phyloP scores from a whole-genome alignment of 2,797 vertebrate species.

The Knipowitschia caucasica region DNA sequence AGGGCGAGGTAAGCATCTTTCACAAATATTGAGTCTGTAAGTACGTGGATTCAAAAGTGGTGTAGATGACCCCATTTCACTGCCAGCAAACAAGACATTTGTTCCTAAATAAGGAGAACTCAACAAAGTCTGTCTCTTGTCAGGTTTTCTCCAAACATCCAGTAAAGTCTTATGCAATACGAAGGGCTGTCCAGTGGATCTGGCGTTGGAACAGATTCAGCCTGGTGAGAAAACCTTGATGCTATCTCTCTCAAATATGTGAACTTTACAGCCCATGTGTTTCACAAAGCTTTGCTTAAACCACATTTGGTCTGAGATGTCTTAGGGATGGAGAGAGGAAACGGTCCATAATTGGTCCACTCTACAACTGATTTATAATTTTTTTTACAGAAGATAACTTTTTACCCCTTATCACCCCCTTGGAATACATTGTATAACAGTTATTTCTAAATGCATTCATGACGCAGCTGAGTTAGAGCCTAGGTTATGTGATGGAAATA shows the following conservation, averaged over 20 bases:
- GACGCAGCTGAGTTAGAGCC: slow-evolving; percentile 28
- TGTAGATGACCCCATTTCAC: slow-evolving; percentile 30
- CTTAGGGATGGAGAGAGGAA: slow-evolving; percentile 35
- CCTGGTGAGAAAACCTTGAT: slow-evolving; percentile 13
- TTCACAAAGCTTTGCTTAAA: slow-evolving; percentile 20
- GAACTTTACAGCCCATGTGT: slow-evolving; percentile 15
- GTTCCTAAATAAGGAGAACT: slow-evolving; percentile 78
- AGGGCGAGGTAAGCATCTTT: slow-evolving; percentile 43
- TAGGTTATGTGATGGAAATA: slow-evolving; percentile 40
- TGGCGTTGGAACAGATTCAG: slow-evolving; percentile 13
- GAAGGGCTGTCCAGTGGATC: slow-evolving; percentile 35
- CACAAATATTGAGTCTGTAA: slow-evolving; percentile 40
- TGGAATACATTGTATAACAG: no score
- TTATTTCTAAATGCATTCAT: slow-evolving; percentile 14
- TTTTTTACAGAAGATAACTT: slow-evolving; percentile 1
- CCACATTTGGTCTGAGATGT: slow-evolving; percentile 37
- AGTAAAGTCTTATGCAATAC: slow-evolving; percentile 57
- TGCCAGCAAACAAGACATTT: slow-evolving; percentile 49
- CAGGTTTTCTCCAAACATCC: slow-evolving; percentile 46
- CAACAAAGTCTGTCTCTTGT: slow-evolving; percentile 51
- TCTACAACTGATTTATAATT: slow-evolving; percentile 18
- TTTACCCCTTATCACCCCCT: slow-evolving; percentile 3
- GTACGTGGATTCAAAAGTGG: slow-evolving; percentile 34
- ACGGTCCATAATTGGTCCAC: slow-evolving; percentile 44
- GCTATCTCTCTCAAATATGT: slow-evolving; percentile 23